phyloP scores from a whole-genome alignment of 2,888 invertebrate species.

The Drosophila kanekoi region DNA sequence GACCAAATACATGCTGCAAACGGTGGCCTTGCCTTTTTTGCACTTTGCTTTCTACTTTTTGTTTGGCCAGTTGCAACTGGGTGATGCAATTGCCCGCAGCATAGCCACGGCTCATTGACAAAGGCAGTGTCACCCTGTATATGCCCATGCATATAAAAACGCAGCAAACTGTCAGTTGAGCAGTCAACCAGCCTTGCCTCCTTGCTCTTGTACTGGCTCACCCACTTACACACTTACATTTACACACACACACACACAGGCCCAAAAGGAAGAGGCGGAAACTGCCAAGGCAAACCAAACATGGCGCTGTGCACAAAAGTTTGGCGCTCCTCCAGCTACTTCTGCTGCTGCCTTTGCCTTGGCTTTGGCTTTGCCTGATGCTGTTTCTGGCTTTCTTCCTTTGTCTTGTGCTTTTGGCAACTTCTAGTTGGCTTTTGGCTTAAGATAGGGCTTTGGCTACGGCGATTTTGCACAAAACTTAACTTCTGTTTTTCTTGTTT shows the following conservation, averaged over 20 bases:
- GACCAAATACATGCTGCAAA: conserved; percentile 43
- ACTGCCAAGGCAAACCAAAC: conserved; percentile 84
- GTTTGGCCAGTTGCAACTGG: conserved; percentile 47
- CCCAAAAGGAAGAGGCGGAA: conserved; percentile 72
- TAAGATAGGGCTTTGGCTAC: conserved; percentile 75
- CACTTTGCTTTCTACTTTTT: conserved; percentile 38
- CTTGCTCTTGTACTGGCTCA: conserved; percentile 26
- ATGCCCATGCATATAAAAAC: conserved; percentile 28
- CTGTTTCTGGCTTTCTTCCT: conserved; percentile 45
- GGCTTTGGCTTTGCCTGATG: conserved; percentile 14
- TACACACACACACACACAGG: conserved; percentile 17
- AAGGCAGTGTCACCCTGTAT: conserved; percentile 36
- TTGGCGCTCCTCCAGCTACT: conserved; percentile 62
- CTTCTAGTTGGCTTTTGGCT: conserved; percentile 78
- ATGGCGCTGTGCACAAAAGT: conserved; percentile 81
- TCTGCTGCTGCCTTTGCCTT: conserved; percentile 11
- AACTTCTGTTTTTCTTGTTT: conserved; percentile 38
- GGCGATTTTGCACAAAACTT: conserved; percentile 63
- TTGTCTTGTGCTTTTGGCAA: conserved; percentile 73
- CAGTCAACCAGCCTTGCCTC: conserved; percentile 23
- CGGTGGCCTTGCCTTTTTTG: conserved; percentile 53
- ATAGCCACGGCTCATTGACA: not conserved
- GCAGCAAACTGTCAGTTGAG: conserved; percentile 37
- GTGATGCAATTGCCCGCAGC: conserved; percentile 11
- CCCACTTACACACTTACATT: conserved; percentile 38